Conservation (phyloP, 2,113 vertebrate species). For the Calyptommatus sinebrachiatus region DNA sequence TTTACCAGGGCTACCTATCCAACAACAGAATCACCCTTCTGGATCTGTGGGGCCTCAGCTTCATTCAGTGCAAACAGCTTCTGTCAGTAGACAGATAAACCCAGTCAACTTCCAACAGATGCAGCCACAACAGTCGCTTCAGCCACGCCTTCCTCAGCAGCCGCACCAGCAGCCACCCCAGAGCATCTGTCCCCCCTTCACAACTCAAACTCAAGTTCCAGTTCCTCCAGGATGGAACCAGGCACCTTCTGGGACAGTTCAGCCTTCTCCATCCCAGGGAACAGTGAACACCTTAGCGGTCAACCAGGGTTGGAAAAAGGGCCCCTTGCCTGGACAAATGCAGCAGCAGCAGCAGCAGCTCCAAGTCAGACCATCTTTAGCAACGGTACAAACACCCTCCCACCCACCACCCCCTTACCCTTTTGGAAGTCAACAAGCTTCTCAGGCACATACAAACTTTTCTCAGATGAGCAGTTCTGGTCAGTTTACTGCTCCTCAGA, state of each 20-base stretch:
- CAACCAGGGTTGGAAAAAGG: conserved; percentile 90
- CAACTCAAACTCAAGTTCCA: conserved; percentile 86
- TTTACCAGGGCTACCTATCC: conserved; percentile 84
- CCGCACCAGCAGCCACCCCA: conserved; percentile 80
- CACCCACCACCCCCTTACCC: conserved; percentile 98
- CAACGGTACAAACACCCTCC: conserved; percentile 91
- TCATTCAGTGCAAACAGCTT: conserved; percentile 88
- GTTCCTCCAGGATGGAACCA: conserved; percentile 94
- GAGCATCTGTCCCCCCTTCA: conserved; percentile 87
- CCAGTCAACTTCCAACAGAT: conserved; percentile 88
- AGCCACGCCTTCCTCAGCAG: conserved; percentile 78
- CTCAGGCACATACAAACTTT: conserved; percentile 84
- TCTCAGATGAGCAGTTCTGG: conserved; percentile 78
- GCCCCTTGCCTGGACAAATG: conserved; percentile 84
- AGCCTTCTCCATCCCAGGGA: conserved; percentile 83
- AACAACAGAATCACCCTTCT: conserved; percentile 82
- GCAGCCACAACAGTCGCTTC: conserved; percentile 80
- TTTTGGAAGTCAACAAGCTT: conserved; percentile 96
- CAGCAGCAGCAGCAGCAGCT: conserved; percentile 73
- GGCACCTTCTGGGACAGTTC: conserved; percentile 87
- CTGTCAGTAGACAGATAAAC: conserved; percentile 87
- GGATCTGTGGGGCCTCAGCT: conserved; percentile 85
- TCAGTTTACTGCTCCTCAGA: conserved; percentile 92
- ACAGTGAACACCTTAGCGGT: conserved; percentile 73
- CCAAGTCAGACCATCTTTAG: conserved; percentile 86